phyloP scores from a whole-genome alignment of 2,113 vertebrate genomes.

The Nicator chloris region DNA sequence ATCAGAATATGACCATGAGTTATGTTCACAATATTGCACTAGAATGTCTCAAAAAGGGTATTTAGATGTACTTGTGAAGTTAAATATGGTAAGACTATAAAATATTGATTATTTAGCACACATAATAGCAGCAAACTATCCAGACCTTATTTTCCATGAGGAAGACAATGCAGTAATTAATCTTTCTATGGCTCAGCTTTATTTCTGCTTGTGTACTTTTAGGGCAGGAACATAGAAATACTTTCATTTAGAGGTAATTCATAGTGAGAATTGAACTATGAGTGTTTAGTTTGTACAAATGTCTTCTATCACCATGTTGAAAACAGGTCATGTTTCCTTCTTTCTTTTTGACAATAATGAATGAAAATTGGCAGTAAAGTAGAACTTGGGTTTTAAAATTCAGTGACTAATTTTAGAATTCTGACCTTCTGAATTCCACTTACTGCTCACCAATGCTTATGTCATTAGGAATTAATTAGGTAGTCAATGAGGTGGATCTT shows the following conservation, averaged over 20 bases:
- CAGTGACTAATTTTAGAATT: conserved; percentile 68
- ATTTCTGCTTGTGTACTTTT: conserved; percentile 41
- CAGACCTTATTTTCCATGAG: conserved; percentile 64
- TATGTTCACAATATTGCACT: conserved; percentile 59
- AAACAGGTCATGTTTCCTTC: conserved; percentile 43
- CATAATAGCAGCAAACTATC: conserved; percentile 52
- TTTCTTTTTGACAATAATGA: conserved; percentile 38
- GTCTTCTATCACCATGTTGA: conserved; percentile 14
- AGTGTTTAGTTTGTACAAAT: conserved; percentile 3
- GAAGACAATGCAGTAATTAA: conserved; percentile 65
- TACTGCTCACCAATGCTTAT: conserved; percentile 76
- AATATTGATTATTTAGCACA: conserved; percentile 71
- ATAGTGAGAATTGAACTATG: conserved; percentile 24
- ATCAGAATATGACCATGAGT: conserved; percentile 61
- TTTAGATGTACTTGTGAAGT: conserved; percentile 67
- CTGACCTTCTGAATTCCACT: conserved; percentile 72
- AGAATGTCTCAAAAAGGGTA: conserved; percentile 61
- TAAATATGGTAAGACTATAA: conserved; percentile 66
- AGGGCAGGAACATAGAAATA: background rate
- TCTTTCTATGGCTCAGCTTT: conserved; percentile 51
- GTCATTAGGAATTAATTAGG: conserved; percentile 75
- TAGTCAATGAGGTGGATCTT: conserved; percentile 71
- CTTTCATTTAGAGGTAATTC: conserved; percentile 18
- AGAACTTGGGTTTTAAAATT: conserved; percentile 58
- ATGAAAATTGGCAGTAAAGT: conserved; percentile 15